Conservation (phyloP, 2,888 invertebrate species). For the Noctuana brunneofusca region DNA sequence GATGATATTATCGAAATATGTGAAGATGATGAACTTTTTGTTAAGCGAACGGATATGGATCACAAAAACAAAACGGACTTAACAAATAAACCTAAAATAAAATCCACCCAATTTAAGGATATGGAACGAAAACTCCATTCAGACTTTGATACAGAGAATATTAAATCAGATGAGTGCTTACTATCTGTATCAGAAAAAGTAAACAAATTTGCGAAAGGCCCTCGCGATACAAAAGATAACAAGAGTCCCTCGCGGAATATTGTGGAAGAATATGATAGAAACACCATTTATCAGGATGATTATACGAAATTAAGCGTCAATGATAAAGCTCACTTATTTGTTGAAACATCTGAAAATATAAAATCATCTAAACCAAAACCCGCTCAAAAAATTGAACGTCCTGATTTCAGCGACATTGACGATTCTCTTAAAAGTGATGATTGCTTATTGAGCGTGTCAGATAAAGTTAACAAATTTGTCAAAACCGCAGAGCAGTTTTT, state of each 20-base stretch:
- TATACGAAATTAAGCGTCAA: slow-evolving; percentile 84
- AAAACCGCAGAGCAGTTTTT: slow-evolving; percentile 83
- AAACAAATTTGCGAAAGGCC: slow-evolving; percentile 84
- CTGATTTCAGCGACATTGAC: slow-evolving; percentile 81
- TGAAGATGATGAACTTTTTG: slow-evolving; percentile 77
- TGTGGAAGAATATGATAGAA: slow-evolving; percentile 77
- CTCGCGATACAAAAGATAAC: slow-evolving; percentile 61
- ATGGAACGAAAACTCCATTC: slow-evolving; percentile 71
- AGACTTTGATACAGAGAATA: slow-evolving; percentile 75
- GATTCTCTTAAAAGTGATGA: slow-evolving; percentile 83
- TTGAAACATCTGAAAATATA: slow-evolving; percentile 83
- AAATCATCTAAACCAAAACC: slow-evolving; percentile 68
- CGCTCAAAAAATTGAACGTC: slow-evolving; percentile 69
- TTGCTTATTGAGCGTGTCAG: slow-evolving; percentile 84
- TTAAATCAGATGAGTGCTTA: slow-evolving; percentile 84
- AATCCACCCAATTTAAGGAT: slow-evolving; percentile 56
- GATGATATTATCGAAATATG: slow-evolving; percentile 82
- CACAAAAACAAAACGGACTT: slow-evolving; percentile 69
- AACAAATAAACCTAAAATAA: slow-evolving; percentile 56
- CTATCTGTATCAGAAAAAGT: slow-evolving; percentile 88
- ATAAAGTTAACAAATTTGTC: slow-evolving; percentile 86
- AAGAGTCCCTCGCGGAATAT: slow-evolving; percentile 69
- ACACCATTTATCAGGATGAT: slow-evolving; percentile 77
- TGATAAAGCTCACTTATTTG: slow-evolving; percentile 85
- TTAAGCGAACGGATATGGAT: slow-evolving; percentile 60